Percentiles rank a stretch among this genome's conserved stretches.
These are phyloP conservation scores for Portunus trituberculatus DNA, from an alignment of 1,140 invertebrate genomes.

Conservation along the genomic window DNA sequence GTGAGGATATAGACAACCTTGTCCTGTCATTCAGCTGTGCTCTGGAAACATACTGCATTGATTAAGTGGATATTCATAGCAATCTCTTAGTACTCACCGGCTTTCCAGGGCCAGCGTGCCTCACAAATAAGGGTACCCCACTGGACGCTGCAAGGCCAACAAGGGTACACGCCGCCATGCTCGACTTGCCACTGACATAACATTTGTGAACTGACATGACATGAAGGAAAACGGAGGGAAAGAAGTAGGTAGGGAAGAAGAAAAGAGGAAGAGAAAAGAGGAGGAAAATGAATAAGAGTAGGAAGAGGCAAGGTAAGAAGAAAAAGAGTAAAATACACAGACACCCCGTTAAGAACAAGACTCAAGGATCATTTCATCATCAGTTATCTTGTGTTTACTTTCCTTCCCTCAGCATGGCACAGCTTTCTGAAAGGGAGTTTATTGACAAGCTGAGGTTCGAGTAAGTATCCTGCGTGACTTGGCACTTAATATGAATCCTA, in stretches of 20 bases:
- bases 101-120: slow-evolving; percentile 63
- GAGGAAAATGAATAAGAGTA: too few species aligned
- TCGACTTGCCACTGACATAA: too few species aligned
- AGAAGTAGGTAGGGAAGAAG: too few species aligned
- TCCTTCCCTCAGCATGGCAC: background rate
- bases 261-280: too few species aligned
- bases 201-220: too few species aligned
- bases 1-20: background rate
- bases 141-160: slow-evolving; percentile 47
- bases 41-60: background rate
- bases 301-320: too few species aligned
- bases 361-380: too few species aligned
- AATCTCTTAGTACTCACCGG: slow-evolving; percentile 15
- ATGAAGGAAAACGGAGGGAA: too few species aligned
- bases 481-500: too few species aligned
- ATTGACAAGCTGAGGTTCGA: slow-evolving; percentile 53
- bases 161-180: slow-evolving; percentile 66
- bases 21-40: background rate
- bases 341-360: too few species aligned
- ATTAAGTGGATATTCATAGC: background rate
- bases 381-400: too few species aligned
- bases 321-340: too few species aligned
- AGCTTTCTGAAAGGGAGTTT: slow-evolving; percentile 27
- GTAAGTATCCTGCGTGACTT: background rate
- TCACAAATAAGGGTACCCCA: slow-evolving; percentile 64